These are phyloP conservation scores for Chaetodon trifasciatus DNA, from an alignment of 2,797 vertebrate species.

Conservation along the genomic window DNA sequence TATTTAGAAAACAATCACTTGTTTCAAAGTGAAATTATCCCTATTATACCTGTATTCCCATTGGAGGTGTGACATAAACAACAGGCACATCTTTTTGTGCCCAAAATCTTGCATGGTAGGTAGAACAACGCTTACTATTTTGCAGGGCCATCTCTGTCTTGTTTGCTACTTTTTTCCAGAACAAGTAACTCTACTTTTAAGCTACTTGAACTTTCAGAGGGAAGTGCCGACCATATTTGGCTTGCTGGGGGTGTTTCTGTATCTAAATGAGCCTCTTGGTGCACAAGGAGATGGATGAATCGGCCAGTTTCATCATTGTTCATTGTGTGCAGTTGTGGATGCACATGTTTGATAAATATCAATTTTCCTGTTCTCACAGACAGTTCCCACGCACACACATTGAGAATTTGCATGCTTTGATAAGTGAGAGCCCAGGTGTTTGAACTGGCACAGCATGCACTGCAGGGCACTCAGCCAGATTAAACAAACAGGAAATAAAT, in stretches of 20 bases:
- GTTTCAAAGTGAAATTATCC: neutral
- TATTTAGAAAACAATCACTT: neutral
- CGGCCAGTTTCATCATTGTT: slow-evolving; percentile 4
- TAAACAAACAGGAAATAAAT: slow-evolving; percentile 34
- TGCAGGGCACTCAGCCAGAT: slow-evolving; percentile 18
- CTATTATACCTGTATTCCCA: neutral
- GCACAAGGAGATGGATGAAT: neutral
- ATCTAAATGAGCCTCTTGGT: slow-evolving; percentile 9
- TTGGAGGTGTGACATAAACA: neutral
- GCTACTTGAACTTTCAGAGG: neutral
- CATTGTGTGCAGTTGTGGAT: neutral
- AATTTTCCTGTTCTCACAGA: neutral
- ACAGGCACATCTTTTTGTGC: neutral
- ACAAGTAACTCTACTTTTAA: neutral
- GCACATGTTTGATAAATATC: slow-evolving; percentile 15
- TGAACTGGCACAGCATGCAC: slow-evolving; percentile 21
- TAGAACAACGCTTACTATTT: neutral
- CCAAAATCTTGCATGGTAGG: neutral
- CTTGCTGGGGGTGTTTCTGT: neutral
- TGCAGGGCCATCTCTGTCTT: neutral
- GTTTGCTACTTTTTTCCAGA: neutral
- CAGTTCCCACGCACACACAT: neutral
- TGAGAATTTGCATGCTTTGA: neutral
- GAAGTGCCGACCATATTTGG: neutral
- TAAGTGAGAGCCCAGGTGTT: slow-evolving; percentile 34